Evolutionary conservation across 2,797 vertebrate genomes (phyloP), one percentile per base, ranked within the genome.

Genomic region (Molothrus aeneus): DNA sequence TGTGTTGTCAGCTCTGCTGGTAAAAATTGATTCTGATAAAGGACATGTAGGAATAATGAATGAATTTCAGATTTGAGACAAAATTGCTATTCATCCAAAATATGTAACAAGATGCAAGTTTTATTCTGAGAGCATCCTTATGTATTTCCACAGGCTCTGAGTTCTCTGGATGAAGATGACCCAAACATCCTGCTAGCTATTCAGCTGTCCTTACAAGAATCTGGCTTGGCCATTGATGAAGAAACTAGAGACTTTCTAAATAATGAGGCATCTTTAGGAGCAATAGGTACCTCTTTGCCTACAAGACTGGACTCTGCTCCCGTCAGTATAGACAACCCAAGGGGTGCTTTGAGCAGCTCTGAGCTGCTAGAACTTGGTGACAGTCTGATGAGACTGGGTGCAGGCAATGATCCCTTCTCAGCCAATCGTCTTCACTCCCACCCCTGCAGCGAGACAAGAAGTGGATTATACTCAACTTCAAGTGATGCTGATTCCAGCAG

Each of bases 171-270:
- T 93, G 99, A 99, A 81, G 99, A 99, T 34, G 99, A 99, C 95
- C 99, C 99, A 50, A 99, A 99, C 98, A 99, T 99, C 95, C 98
- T 99, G n/a, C 97, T 99, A 92, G 99, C 99, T 94, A 99, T 99
- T 95, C 99, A 99, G 97, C 98, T 99, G 80, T 99, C 99, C 38
- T 98, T 99, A 92, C 99, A 99, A 97, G 99, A 99, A 94, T 99
- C 99, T 11, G 98, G 98, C 50, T 98, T 99, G 95, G 96, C 97
- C 28, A 96, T 98, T 28, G 97, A 97, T 11, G 98, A 98, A 88
- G 98, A 98, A 93, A 97, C 97, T 51, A 98, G 98, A 89, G 99
- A 99, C 78, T 97, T 98, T 61, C 97, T 99, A 45, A 97, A 97
- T 88, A 98, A 98, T 1, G 99, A 99, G 89, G 98, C 98, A 22